Evolutionary conservation across 2,888 invertebrate genomes (phyloP).

Genomic region (Phorcus lineatus): DNA sequence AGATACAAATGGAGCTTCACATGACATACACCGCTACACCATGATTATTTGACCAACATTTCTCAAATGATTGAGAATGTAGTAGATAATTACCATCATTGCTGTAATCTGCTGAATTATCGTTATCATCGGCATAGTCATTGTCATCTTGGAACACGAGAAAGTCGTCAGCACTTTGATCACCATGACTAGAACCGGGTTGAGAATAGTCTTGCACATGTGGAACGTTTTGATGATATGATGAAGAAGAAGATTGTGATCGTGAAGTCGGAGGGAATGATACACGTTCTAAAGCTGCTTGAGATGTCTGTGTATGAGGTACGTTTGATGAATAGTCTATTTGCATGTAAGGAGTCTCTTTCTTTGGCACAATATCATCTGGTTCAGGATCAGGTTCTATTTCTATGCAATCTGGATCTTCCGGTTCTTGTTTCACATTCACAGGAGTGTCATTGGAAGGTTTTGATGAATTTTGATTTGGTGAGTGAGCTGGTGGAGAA

Average conservation of each 20-base stretch:
- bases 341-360: slow-evolving; percentile 22
- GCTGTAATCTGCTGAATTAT: slow-evolving; percentile 23
- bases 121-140: slow-evolving; percentile 25
- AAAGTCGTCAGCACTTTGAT: slow-evolving; percentile 21
- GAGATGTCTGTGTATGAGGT: slow-evolving; percentile 14
- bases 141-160: slow-evolving; percentile 22
- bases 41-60: not conserved
- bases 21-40: not conserved
- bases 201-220: slow-evolving; percentile 12
- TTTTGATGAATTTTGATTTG: not conserved
- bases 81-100: slow-evolving; percentile 21
- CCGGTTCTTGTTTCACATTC: slow-evolving; percentile 24
- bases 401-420: slow-evolving; percentile 18
- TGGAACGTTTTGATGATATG: slow-evolving; percentile 21
- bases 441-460: not conserved
- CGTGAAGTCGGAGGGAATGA: not conserved
- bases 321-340: slow-evolving; percentile 16
- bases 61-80: not conserved
- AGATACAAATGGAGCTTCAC: too few relatives aligned
- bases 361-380: slow-evolving; percentile 21
- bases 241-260: slow-evolving; percentile 14
- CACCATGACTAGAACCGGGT: slow-evolving; percentile 18
- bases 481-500: not conserved
- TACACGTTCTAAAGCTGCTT: not conserved
- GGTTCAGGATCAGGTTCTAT: slow-evolving; percentile 18